Conservation (phyloP, 2,888 invertebrate genomes). For the Heliconius hortense region DNA sequence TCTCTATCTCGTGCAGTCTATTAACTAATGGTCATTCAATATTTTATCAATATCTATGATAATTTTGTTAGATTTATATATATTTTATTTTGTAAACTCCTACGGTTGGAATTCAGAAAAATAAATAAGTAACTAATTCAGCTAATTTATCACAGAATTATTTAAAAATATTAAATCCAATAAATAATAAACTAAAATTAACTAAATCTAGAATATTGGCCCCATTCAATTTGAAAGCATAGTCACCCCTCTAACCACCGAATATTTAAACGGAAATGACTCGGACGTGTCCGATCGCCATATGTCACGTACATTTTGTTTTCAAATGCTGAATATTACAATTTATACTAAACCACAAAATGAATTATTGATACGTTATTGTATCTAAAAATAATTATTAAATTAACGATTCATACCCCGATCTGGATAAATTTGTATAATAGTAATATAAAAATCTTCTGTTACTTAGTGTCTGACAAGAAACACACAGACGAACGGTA, state of each 20-base stretch:
- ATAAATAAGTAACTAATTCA: background rate
- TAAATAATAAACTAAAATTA: background rate
- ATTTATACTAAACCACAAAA: slow-evolving; percentile 20
- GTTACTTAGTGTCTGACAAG: background rate
- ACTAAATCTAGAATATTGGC: background rate
- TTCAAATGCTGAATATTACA: slow-evolving; percentile 37
- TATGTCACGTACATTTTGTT: slow-evolving; percentile 46
- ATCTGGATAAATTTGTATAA: slow-evolving; percentile 1
- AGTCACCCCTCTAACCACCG: slow-evolving; percentile 49
- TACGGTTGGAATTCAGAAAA: no score
- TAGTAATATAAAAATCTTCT: background rate
- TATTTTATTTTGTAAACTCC: no score
- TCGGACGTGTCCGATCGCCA: slow-evolving; percentile 58
- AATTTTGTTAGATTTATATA: no score
- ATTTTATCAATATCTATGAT: no score
- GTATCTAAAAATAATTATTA: slow-evolving; percentile 37
- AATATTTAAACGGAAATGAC: slow-evolving; percentile 59
- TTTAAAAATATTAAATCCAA: background rate
- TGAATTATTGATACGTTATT: slow-evolving; percentile 18
- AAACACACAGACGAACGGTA: background rate
- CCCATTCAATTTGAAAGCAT: slow-evolving; percentile 24
- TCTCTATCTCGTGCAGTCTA: background rate
- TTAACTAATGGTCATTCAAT: background rate
- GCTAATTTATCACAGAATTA: background rate
- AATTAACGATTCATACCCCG: slow-evolving; percentile 42